These are phyloP conservation scores for Zosterops hypoxanthus DNA, from an alignment of 2,113 vertebrate genomes.

Conservation along the genomic window DNA sequence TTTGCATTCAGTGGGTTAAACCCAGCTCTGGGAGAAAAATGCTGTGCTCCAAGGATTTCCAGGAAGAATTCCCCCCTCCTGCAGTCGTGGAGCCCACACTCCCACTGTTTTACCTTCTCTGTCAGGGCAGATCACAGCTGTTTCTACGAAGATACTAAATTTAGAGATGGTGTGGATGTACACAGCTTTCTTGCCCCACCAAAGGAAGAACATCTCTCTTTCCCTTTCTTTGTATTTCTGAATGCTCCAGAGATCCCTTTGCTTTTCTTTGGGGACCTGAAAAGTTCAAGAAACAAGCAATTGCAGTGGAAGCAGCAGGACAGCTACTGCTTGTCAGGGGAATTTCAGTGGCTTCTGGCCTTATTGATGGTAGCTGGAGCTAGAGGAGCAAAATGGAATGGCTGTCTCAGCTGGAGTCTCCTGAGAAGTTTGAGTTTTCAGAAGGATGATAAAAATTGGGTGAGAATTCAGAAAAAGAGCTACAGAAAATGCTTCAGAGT, in stretches of 20 bases:
- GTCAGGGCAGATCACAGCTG: background rate
- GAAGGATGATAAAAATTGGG: background rate
- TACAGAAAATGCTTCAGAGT: background rate
- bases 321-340: background rate
- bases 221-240: background rate
- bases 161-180: background rate
- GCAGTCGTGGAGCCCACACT: background rate
- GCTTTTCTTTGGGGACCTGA: background rate
- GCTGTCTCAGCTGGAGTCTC: constrained; percentile 12
- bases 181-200: background rate
- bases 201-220: background rate
- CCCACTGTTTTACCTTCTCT: background rate
- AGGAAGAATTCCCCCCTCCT: background rate
- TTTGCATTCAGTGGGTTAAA: constrained; percentile 8
- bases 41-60: background rate
- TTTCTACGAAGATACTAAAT: background rate
- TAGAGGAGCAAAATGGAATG: constrained; percentile 15
- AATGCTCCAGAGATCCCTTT: background rate
- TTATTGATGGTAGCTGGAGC: background rate
- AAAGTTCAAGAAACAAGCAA: constrained; percentile 24
- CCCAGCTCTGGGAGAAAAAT: background rate
- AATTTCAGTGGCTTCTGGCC: constrained; percentile 11
- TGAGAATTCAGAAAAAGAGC: background rate
- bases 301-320: constrained; percentile 13
- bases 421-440: constrained; percentile 1